Evolutionary conservation across 53 echinoderm and acorn worm genomes (phyloP).

Genomic region (Echinarachnius parma): DNA sequence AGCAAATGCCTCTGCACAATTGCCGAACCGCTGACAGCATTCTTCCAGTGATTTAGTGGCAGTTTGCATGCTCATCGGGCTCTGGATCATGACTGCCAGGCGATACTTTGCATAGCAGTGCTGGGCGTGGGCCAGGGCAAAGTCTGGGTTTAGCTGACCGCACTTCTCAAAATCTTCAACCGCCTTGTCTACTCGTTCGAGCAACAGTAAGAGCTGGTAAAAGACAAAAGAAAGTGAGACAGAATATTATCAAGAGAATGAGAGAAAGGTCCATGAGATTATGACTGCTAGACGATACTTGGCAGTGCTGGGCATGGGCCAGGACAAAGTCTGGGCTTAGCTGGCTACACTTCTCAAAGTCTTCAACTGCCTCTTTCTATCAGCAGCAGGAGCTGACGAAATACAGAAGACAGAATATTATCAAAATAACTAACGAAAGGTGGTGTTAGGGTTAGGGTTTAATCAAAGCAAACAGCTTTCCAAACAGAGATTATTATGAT

Average conservation of each 20-base stretch:
- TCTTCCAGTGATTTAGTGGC: constrained; percentile 77
- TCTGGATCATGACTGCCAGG: constrained; percentile 69
- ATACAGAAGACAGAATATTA: too few relatives aligned
- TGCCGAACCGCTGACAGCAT: constrained; percentile 71
- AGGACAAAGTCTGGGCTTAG: constrained; percentile 81
- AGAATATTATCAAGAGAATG: too few relatives aligned
- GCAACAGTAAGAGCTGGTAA: constrained; percentile 80
- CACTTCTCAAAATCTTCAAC: constrained; percentile 95
- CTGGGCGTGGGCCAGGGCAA: constrained; percentile 95
- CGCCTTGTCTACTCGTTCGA: constrained; percentile 83
- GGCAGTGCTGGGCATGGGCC: constrained; percentile 90
- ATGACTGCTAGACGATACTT: constrained; percentile 67
- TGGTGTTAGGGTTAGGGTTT: too few relatives aligned
- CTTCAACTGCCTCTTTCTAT: constrained; percentile 78
- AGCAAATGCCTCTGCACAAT: constrained; percentile 89
- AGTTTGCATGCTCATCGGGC: constrained; percentile 91
- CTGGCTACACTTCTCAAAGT: constrained; percentile 90
- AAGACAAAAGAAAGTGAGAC: too few relatives aligned
- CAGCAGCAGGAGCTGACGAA: constrained; percentile 83
- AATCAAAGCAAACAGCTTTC: too few relatives aligned
- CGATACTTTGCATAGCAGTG: constrained; percentile 92
- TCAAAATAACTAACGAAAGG: too few relatives aligned
- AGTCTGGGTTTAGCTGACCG: constrained; percentile 63
- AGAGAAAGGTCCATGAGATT: too few relatives aligned
- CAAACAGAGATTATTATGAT: too few relatives aligned